Conservation (phyloP, 2,797 vertebrate genomes). For the Hippopotamyrus pictus region DNA sequence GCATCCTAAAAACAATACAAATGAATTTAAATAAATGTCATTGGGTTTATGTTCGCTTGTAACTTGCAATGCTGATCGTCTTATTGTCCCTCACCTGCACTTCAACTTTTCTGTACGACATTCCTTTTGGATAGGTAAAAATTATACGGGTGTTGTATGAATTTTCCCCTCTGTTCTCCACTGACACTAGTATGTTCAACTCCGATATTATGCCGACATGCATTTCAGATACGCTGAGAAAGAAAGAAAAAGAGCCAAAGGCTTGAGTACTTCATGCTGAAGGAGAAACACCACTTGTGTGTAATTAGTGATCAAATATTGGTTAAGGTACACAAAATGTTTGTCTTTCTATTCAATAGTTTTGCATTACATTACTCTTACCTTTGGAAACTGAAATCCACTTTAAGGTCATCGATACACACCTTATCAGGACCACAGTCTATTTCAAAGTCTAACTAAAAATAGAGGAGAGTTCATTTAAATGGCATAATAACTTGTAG, state of each 20-base stretch:
- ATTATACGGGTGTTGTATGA: conserved; percentile 62
- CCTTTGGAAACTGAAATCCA: no score
- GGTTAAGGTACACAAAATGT: neutral
- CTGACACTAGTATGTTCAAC: conserved; percentile 54
- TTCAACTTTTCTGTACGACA: conserved; percentile 66
- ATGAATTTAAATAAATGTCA: conserved; percentile 21
- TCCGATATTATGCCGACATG: conserved; percentile 65
- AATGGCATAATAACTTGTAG: no score
- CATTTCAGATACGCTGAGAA: conserved; percentile 46
- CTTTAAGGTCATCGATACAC: no score
- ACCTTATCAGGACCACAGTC: no score
- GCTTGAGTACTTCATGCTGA: neutral
- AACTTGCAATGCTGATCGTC: neutral
- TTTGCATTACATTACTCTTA: no score
- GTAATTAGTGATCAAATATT: neutral
- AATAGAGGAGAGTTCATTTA: no score
- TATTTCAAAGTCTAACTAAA: no score
- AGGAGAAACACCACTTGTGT: neutral
- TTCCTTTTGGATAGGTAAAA: conserved; percentile 60
- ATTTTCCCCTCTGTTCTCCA: conserved; percentile 69
- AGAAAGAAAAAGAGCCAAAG: neutral
- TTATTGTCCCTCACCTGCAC: conserved; percentile 51
- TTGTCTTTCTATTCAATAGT: neutral
- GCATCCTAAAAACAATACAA: neutral
- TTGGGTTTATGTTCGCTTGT: neutral